Base-by-base conservation (phyloP, 2,113 vertebrate genomes). In the Onychorhynchus coronatus region DNA sequence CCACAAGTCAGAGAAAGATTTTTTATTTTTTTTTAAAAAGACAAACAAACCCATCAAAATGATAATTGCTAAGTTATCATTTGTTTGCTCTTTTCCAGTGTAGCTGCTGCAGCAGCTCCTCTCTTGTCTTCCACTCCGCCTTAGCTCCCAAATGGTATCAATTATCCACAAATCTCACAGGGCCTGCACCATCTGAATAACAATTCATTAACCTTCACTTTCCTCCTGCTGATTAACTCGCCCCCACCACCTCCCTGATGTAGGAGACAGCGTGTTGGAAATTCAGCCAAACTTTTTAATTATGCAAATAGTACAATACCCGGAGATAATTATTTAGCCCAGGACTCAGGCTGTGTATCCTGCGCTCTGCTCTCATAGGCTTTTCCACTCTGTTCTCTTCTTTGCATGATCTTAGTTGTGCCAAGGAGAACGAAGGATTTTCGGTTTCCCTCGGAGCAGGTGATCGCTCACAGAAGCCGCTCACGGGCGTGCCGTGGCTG, bases 131-230 rank as follows among this genome's bases (percentile, higher is more conserved):
- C 97, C 91, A 85, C 70, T 95, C 89, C 9, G 86, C 91, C 59
- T 86, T 44, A 96, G 88, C 67, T 98, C 97, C 93, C 97, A 97
- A 97, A 97, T 97, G 97, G 93, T 96, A 95, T 96, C 97, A 98
- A 97, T 98, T 98, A 98, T 97, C 96, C 92, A 93, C 97, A 97
- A 97, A 74, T 89, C 83, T 97, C 97, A 52, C 81, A 95, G 95
- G 97, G 85, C 89, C 93, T 96, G 95, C 93, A 94, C 97, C 96
- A 95, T 96, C 96, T 91, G 96, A 97, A 98, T 97, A 97, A 97
- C 97, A 97, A 98, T 97, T 96, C 97, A 97, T 97, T 97, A 98
- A 97, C 97, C 89, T 97, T 98, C 96, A 97, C 88, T 97, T 97
- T 88, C 91, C 95, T 97, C 96, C 94, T 97, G 80, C 95, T 97